Evolutionary conservation across 2,797 vertebrate species (phyloP).

Genomic region (Lagocephalus sceleratus): DNA sequence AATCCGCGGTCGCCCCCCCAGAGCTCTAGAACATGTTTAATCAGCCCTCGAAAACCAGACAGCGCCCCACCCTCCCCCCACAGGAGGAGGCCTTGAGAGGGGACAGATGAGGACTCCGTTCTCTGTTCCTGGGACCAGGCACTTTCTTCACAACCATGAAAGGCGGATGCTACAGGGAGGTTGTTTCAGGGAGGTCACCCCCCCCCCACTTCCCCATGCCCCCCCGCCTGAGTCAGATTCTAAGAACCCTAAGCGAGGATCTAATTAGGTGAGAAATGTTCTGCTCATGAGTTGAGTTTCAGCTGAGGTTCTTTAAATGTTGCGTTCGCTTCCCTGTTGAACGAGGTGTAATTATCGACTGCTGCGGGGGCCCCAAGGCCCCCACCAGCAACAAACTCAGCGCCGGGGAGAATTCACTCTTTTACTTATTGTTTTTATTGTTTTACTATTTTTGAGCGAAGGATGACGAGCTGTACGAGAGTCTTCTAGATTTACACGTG

Average conservation of each 20-base stretch:
- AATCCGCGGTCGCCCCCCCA: conserved; percentile 7
- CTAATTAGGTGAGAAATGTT: background rate
- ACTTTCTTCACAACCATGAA: too few relatives aligned
- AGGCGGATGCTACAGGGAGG: too few relatives aligned
- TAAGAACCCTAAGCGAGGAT: too few relatives aligned
- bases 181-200: too few relatives aligned
- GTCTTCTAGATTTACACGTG: conserved; percentile 1
- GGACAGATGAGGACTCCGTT: conserved; percentile 47
- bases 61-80: conserved; percentile 36
- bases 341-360: conserved; percentile 31
- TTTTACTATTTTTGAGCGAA: conserved; percentile 49
- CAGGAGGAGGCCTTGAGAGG: conserved; percentile 39
- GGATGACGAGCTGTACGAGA: conserved; percentile 30
- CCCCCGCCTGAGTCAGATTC: conserved; percentile 42
- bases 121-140: too few relatives aligned
- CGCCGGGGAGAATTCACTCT: too few relatives aligned
- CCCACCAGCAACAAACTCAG: too few relatives aligned
- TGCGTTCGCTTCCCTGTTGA: conserved; percentile 15
- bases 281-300: conserved; percentile 17
- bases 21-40: conserved; percentile 32
- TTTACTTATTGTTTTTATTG: too few relatives aligned
- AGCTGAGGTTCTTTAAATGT: conserved; percentile 20
- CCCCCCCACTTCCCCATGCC: too few relatives aligned
- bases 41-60: conserved; percentile 38
- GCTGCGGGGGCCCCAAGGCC: too few relatives aligned